Conservation (phyloP, 2,113 vertebrate species). For the Terrapene triunguis region DNA sequence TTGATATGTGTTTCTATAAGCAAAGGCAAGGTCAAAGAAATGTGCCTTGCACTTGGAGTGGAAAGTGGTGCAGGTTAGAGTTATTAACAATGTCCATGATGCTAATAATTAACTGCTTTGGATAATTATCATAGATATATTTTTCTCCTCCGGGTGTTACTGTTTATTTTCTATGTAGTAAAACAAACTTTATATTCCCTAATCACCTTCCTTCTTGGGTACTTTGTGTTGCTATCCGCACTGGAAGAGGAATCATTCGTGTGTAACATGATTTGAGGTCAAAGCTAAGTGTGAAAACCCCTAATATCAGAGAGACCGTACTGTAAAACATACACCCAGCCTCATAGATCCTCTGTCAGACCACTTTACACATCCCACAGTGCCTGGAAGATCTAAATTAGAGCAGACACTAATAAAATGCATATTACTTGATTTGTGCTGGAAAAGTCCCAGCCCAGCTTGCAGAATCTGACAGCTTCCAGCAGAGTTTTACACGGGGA, state of each 20-base stretch:
- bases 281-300: conserved; percentile 6
- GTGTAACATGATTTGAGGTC: neutral
- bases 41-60: neutral
- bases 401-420: conserved; percentile 72
- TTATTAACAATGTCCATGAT: neutral
- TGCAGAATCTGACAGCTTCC: conserved; percentile 67
- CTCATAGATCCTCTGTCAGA: neutral
- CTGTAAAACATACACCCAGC: neutral
- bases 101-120: neutral
- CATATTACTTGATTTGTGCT: conserved; percentile 47
- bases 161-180: neutral
- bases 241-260: conserved; percentile 28
- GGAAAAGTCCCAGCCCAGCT: conserved; percentile 59
- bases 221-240: neutral
- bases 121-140: neutral
- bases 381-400: conserved; percentile 80
- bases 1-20: neutral
- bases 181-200: neutral
- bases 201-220: rapidly evolving
- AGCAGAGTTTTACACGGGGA: conserved; percentile 20
- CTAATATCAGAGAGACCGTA: conserved; percentile 7
- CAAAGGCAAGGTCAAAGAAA: neutral
- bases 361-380: neutral
- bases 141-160: neutral
- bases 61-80: rapidly evolving